These are phyloP conservation scores for Abscondita cerata DNA, from an alignment of 2,888 invertebrate species.

Conservation along the genomic window DNA sequence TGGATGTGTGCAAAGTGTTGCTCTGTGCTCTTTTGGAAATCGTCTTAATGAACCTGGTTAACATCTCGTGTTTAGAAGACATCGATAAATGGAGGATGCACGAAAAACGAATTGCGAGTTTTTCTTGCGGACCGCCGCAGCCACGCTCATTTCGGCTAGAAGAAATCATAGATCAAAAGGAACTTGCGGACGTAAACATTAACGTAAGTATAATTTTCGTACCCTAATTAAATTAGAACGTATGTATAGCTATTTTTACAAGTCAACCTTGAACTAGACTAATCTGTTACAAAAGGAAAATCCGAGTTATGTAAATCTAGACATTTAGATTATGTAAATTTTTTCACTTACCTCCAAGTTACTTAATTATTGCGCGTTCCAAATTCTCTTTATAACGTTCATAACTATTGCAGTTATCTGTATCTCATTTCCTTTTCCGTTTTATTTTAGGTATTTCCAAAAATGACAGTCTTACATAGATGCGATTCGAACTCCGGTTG, in stretches of 20 bases:
- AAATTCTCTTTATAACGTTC: background rate
- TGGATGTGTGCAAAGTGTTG: slow-evolving; percentile 16
- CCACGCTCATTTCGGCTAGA: slow-evolving; percentile 26
- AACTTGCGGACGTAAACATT: slow-evolving; percentile 11
- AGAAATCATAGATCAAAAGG: slow-evolving; percentile 10
- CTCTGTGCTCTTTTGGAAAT: slow-evolving; percentile 11
- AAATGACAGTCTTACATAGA: slow-evolving; percentile 51
- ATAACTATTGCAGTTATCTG: background rate
- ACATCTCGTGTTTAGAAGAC: slow-evolving; percentile 4
- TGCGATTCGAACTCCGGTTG: slow-evolving; percentile 52
- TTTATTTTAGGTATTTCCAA: slow-evolving; percentile 37
- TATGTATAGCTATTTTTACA: background rate
- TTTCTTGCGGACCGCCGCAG: slow-evolving; percentile 22
- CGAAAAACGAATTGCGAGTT: background rate
- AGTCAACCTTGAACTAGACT: slow-evolving; percentile 12
- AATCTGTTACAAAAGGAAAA: slow-evolving; percentile 5
- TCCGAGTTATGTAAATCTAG: slow-evolving; percentile 1
- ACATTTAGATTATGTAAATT: slow-evolving; percentile 11
- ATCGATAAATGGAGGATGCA: slow-evolving; percentile 9
- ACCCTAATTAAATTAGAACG: background rate
- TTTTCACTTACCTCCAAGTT: slow-evolving; percentile 1
- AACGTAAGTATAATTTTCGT: slow-evolving; percentile 11
- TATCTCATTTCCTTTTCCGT: slow-evolving; percentile 10
- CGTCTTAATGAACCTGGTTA: background rate
- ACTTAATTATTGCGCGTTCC: too few species aligned